Evolutionary conservation across 2,113 vertebrate genomes (phyloP).

Genomic region (Ploceus nigricollis): DNA sequence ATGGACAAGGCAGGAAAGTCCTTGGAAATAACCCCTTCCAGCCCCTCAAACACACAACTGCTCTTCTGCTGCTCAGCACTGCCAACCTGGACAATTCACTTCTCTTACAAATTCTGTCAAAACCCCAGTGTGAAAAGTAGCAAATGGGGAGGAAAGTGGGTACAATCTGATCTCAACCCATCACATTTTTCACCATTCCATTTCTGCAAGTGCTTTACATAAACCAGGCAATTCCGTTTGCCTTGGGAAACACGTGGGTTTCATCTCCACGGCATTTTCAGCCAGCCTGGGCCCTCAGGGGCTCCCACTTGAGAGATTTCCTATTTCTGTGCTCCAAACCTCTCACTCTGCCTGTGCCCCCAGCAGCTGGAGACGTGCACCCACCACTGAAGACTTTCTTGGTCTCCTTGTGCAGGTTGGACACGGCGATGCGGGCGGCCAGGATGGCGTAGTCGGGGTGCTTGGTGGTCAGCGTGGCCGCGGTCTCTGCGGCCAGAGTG

Average conservation of each 20-base stretch:
- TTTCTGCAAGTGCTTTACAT: neutral
- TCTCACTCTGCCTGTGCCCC: neutral
- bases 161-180: neutral
- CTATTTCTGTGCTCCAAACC: accelerated
- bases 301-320: neutral
- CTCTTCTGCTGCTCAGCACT: neutral
- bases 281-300: neutral
- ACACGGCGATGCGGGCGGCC: constrained; percentile 93
- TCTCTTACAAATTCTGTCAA: accelerated
- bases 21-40: neutral
- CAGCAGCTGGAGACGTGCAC: neutral
- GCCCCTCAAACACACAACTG: neutral
- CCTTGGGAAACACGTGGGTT: neutral
- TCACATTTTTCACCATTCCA: neutral
- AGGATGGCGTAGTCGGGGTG: constrained; percentile 94
- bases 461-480: constrained; percentile 94
- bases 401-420: constrained; percentile 95
- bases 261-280: neutral
- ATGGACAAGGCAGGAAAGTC: neutral
- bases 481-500: constrained; percentile 90
- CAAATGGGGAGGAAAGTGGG: neutral
- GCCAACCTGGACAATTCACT: accelerated
- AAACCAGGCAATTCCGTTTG: neutral
- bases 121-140: neutral
- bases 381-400: constrained; percentile 97